These are phyloP conservation scores for Germaria angustata DNA, from an alignment of 2,888 invertebrate genomes.

Conservation along the genomic window DNA sequence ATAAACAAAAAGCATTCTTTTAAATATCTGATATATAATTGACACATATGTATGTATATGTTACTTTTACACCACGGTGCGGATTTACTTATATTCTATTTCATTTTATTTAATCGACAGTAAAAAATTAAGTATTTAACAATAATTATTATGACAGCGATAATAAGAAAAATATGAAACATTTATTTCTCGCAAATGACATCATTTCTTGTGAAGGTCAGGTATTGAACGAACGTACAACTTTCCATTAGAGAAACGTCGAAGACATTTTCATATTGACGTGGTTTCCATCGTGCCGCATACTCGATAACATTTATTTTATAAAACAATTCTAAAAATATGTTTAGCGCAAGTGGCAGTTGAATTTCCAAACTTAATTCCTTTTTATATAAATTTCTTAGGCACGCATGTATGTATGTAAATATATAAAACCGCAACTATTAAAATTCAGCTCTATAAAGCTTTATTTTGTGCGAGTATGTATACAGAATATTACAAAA, in stretches of 20 bases:
- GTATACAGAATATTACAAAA: not conserved
- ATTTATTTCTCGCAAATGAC: not conserved
- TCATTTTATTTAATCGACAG: not conserved
- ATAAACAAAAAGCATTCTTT: no score
- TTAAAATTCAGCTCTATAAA: not conserved
- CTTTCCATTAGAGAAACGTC: not conserved
- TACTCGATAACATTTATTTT: not conserved
- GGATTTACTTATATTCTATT: no score
- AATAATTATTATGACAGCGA: not conserved
- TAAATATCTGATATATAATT: no score
- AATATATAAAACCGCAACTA: not conserved
- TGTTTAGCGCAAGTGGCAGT: no score
- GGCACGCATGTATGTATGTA: no score
- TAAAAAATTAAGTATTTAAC: not conserved
- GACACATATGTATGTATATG: no score
- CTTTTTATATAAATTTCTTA: no score
- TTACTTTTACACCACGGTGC: no score
- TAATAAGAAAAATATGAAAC: not conserved
- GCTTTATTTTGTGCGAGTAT: not conserved
- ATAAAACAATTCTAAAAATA: not conserved
- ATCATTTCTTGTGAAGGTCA: not conserved
- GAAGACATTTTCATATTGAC: not conserved
- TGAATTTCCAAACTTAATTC: no score
- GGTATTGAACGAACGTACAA: no score
- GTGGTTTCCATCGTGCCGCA: not conserved